These are phyloP conservation scores for Muntiacus muntjak DNA, from an alignment of 2,113 vertebrate species.

Conservation along the genomic window DNA sequence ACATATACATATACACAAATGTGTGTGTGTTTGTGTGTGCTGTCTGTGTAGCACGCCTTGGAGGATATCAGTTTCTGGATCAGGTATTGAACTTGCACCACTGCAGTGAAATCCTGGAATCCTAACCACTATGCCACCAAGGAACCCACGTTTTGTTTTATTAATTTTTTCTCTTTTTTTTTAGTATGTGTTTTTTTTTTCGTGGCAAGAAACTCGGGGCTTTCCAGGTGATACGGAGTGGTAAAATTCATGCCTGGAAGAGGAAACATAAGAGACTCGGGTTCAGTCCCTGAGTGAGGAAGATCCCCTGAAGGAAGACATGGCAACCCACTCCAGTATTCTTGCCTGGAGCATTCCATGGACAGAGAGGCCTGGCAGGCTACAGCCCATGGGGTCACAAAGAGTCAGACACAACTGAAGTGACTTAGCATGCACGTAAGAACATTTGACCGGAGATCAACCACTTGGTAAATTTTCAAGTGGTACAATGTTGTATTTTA, in stretches of 20 bases:
- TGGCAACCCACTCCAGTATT: not conserved
- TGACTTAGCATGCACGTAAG: not conserved
- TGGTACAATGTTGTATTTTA: not conserved
- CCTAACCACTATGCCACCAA: not conserved
- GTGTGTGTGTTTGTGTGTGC: not conserved
- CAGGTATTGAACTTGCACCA: not conserved
- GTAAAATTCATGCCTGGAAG: not conserved
- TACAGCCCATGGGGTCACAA: not conserved
- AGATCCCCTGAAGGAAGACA: not conserved
- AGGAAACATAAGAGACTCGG: not conserved
- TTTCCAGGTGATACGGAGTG: not conserved
- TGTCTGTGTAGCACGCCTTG: not conserved
- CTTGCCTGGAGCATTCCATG: not conserved
- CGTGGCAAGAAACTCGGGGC: not conserved
- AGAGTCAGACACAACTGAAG: not conserved
- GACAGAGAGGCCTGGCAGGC: not conserved
- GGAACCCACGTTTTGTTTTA: not conserved
- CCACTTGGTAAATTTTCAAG: not conserved
- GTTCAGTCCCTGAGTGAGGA: not conserved
- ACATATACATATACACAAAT: not conserved
- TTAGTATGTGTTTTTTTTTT: not conserved
- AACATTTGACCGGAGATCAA: not conserved
- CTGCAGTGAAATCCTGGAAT: not conserved
- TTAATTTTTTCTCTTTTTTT: not conserved
- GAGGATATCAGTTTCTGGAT: not conserved